A percentile compares a stretch with the other conserved stretches of the same genome.
phyloP scores from a whole-genome alignment of 1,140 invertebrate species.

The Drosophila fuyamai region DNA sequence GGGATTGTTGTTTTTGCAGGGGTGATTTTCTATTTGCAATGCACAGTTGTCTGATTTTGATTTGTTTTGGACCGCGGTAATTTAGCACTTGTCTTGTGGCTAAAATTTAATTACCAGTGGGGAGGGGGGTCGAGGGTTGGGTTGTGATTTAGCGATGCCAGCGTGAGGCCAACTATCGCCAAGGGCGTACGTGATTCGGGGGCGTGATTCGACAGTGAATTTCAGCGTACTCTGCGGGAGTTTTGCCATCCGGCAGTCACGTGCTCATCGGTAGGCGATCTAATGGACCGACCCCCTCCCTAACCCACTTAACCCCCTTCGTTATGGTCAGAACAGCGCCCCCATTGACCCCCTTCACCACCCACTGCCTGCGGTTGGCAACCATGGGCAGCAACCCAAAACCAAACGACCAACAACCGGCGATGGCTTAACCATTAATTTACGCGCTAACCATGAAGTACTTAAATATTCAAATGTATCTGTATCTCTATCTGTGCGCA shows the following conservation, averaged over 20 bases:
- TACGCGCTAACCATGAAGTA: constrained; percentile 79
- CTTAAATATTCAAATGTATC: constrained; percentile 77
- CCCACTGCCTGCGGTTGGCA: constrained; percentile 31
- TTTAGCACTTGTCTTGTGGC: constrained; percentile 75
- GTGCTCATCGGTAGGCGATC: not conserved
- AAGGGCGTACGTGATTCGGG: not conserved
- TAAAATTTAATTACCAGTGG: constrained; percentile 58
- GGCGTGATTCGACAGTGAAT: not conserved
- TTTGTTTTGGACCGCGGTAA: constrained; percentile 62
- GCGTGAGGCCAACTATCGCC: constrained; percentile 13
- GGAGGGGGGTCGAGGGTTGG: not conserved
- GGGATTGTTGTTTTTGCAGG: not conserved
- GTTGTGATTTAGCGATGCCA: constrained; percentile 5
- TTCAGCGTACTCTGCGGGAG: not conserved
- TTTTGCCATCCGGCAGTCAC: not conserved
- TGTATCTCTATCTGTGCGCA: constrained; percentile 41
- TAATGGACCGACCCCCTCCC: constrained; percentile 7
- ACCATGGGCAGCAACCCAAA: constrained; percentile 39
- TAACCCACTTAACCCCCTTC: constrained; percentile 13
- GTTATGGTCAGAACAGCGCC: constrained; percentile 23
- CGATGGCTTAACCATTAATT: constrained; percentile 77
- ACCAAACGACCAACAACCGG: constrained; percentile 36
- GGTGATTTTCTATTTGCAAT: constrained; percentile 36
- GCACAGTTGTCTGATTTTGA: constrained; percentile 48
- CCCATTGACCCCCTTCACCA: not conserved